Evolutionary conservation across 2,113 vertebrate species (phyloP), one percentile per base, ranked within the genome.

Genomic region (Cromileptes altivelis): DNA sequence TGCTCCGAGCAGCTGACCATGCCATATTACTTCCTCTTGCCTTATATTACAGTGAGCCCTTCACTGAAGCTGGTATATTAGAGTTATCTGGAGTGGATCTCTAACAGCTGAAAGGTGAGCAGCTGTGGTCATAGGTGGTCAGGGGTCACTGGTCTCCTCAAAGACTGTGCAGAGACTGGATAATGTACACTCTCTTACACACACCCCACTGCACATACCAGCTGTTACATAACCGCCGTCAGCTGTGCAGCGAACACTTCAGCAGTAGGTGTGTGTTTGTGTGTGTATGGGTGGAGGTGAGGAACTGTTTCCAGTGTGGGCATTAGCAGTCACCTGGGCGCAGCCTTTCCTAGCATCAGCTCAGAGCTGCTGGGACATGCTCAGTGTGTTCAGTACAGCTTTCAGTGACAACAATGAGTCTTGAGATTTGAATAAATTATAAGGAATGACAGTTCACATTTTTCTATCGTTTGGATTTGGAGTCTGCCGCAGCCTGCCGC

Each of bases 221-320:
- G 86, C 75, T 83, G 78, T 89, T 84, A 37, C 57, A 58, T 78
- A 88, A 89, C 81, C 5, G 10, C 61, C 23, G 67, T 4, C 70
- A 80, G 79, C 71, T 80, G 53, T 75, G 55, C 13, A 56, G n/a
- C 57, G 1, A 58, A 58, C 73, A 73, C 62, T 70, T 37, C 19
- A 69, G 60, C 62, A 1, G 15, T 23, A 45, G 64, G 14, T 40
- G 45, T 56, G 9, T 68, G 11, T 40, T 37, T 61, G 21, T 58
- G 25, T 55, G 42, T 52, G 37, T 68, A 5, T 19, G 18, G 7
- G 5, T 78, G 52, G 5, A 12, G 37, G 27, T 37, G 6, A 23
- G 30, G 14, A 61, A 19, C 58, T 12, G 33, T 62, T 78, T 72
- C 56, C 63, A 57, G 52, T 14, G 17, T 27, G 15, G 4, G 15